Evolutionary conservation across 2,888 invertebrate species (phyloP), one percentile per base, ranked within the genome.

Genomic region (Kryphioiulus occultus): DNA sequence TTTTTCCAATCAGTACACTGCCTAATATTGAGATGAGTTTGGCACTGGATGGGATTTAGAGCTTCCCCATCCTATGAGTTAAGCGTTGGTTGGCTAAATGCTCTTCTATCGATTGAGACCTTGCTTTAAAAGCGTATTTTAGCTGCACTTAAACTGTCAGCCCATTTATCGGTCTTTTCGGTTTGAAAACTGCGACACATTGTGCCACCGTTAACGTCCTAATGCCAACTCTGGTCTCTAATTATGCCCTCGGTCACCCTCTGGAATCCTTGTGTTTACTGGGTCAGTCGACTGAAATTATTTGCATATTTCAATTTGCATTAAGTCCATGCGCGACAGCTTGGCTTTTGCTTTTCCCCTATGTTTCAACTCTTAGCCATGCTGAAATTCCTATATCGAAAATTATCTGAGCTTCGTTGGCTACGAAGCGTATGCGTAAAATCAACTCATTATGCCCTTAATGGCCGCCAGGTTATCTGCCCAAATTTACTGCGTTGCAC

Each of bases 41-140:
- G 30, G 30, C 78, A 12, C 30, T 78, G 78, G 30, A 78, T 78
- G 78, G 78, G 30, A 30, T 78, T 30, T 78, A 30, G 30, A 12
- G 3, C 30, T 3, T 78, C 78, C 30, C 30, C 30, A 3, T 12
- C 15, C 30, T 44, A n/a, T n/a, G 44, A 0, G 44, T 44, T 9
- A 44, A 1, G 7, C 12, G n/a, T n/a, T 78, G 78, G 30, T 30
- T 30, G 30, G 30, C 78, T 78, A 78, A 78, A 78, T 78, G 78
- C 78, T 78, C 53, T 53, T 4, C 15, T 78, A 78, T 78, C 78
- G 78, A 78, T 78, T 78, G 30, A 0, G 30, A 30, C 78, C 78
- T 15, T 78, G 78, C 78, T 78, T 26, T 68, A 78, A 78, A 78
- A 78, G 78, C 78, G 30, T 78, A 78, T 78, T 78, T 78, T 30